These are phyloP conservation scores for Latrodectus elegans DNA, from an alignment of 2,888 invertebrate genomes.

Conservation along the genomic window DNA sequence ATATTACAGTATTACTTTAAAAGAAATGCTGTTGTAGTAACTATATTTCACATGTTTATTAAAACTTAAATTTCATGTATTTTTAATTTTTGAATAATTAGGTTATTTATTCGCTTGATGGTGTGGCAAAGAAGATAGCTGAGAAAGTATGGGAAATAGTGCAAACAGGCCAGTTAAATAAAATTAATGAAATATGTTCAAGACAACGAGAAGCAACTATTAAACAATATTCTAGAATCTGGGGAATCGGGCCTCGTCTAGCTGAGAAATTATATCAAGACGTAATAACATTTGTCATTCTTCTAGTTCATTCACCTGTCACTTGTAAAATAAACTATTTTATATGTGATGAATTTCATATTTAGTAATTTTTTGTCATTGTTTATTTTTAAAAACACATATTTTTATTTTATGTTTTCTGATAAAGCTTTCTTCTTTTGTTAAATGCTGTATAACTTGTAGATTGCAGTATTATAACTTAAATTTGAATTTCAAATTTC, in stretches of 20 bases:
- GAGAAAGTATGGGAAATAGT: constrained; percentile 24
- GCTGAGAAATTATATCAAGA: constrained; percentile 13
- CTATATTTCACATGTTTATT: background rate
- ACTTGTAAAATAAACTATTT: no score
- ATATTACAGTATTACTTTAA: no score
- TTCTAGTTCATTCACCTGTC: background rate
- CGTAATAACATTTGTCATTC: background rate
- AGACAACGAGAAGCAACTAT: background rate
- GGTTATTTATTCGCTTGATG: background rate
- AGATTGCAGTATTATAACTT: no score
- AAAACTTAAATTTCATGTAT: background rate
- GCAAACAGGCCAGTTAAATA: constrained; percentile 12
- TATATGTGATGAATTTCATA: no score
- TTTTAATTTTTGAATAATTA: background rate
- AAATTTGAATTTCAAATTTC: no score
- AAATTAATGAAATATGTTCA: constrained; percentile 7
- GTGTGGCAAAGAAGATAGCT: constrained; percentile 16
- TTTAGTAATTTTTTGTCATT: background rate
- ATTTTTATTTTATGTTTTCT: no score
- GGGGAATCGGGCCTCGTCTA: constrained; percentile 12
- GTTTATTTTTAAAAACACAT: background rate
- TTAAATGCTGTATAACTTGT: no score
- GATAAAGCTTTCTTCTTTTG: no score
- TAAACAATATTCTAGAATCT: constrained; percentile 2
- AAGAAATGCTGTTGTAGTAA: no score